Percentiles rank a stretch among this genome's conserved stretches.
Conservation (phyloP, 2,113 vertebrate species). For the Indri indri region DNA sequence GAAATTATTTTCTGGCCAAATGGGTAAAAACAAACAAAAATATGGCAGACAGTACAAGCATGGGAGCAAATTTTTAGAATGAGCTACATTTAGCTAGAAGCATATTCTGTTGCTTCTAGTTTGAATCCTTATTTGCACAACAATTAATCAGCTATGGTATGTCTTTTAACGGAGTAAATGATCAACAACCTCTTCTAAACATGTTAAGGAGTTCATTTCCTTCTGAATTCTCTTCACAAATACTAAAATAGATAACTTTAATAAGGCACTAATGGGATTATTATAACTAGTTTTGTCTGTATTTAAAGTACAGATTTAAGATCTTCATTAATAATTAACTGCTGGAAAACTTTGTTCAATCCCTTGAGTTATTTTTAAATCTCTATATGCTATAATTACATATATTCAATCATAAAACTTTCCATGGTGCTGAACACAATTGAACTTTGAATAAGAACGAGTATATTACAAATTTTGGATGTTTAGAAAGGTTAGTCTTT, state of each 20-base stretch:
- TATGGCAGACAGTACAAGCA: not conserved
- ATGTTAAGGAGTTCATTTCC: conserved; percentile 67
- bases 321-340: conserved; percentile 74
- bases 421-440: conserved; percentile 55
- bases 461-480: conserved; percentile 54
- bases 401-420: conserved; percentile 68
- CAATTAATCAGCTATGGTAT: conserved; percentile 55
- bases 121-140: conserved; percentile 62
- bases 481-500: conserved; percentile 70
- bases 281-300: conserved; percentile 73
- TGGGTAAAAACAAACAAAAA: conserved; percentile 20
- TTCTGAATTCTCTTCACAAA: conserved; percentile 71
- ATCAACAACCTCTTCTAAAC: conserved; percentile 58
- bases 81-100: not conserved
- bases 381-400: conserved; percentile 71
- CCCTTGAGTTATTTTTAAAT: conserved; percentile 73
- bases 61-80: not conserved
- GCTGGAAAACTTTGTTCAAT: conserved; percentile 70
- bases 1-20: not conserved
- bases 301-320: conserved; percentile 74
- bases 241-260: conserved; percentile 73
- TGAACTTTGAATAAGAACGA: conserved; percentile 67
- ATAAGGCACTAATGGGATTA: conserved; percentile 73
- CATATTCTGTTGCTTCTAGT: not conserved
- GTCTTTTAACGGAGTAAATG: conserved; percentile 52